Conservation (phyloP, 2,797 vertebrate genomes). For the Sebastes cheni region DNA sequence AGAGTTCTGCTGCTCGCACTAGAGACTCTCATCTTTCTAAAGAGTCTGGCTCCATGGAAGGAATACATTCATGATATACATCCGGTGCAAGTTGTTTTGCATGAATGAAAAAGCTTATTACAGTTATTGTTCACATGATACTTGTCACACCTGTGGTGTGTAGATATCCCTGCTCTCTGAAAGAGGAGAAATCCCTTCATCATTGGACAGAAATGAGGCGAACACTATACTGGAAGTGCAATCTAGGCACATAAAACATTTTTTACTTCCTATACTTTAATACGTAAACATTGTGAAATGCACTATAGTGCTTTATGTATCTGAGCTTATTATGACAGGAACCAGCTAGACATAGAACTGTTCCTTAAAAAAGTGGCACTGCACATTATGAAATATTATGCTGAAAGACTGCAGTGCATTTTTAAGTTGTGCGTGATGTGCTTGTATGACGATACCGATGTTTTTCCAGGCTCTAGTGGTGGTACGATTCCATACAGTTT, state of each 20-base stretch:
- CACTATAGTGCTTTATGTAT: background rate
- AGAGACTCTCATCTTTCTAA: background rate
- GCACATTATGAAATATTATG: background rate
- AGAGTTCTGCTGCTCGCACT: background rate
- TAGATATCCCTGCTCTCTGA: background rate
- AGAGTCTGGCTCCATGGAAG: background rate
- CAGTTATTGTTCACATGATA: background rate
- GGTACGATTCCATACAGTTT: background rate
- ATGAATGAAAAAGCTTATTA: background rate
- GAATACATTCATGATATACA: background rate
- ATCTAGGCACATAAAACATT: background rate
- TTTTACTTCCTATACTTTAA: background rate
- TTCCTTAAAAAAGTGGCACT: background rate
- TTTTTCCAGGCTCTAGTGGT: background rate
- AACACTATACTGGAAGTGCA: conserved; percentile 1
- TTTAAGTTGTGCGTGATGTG: background rate
- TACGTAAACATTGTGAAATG: conserved; percentile 9
- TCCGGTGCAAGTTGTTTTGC: background rate
- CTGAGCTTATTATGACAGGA: background rate
- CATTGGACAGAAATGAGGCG: background rate
- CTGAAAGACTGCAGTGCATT: background rate
- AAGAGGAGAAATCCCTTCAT: conserved; percentile 18
- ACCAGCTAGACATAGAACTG: background rate
- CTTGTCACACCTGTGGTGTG: background rate
- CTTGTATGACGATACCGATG: background rate